A percentile compares a stretch with the other conserved stretches of the same genome.
Conservation (phyloP, 2,113 vertebrate species). For the Eudyptes chrysolophus region DNA sequence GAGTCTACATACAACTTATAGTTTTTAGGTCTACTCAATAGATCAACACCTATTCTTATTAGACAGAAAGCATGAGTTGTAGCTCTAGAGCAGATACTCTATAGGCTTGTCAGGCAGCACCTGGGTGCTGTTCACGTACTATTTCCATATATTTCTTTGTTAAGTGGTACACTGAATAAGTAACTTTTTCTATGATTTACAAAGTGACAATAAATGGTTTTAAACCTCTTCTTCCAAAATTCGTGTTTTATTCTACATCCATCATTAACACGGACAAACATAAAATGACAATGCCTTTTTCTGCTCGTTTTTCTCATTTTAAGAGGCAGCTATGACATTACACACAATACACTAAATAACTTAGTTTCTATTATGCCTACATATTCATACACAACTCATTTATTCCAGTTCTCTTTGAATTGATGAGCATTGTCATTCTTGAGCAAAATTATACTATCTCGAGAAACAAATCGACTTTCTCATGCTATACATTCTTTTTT, state of each 20-base stretch:
- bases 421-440: background rate
- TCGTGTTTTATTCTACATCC: background rate
- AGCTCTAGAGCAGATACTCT: background rate
- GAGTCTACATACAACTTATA: background rate
- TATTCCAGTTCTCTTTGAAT: background rate
- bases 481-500: background rate
- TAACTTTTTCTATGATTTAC: background rate
- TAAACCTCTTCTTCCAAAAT: background rate
- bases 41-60: background rate
- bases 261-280: background rate
- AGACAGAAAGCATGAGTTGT: background rate
- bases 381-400: background rate
- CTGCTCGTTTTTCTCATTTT: background rate
- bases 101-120: background rate
- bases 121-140: background rate
- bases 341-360: background rate
- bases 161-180: background rate
- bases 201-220: background rate
- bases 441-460: background rate
- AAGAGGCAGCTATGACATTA: background rate
- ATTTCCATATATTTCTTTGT: background rate
- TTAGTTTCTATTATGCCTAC: background rate
- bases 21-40: background rate
- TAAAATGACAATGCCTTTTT: background rate
- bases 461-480: background rate